Conservation (phyloP, 2,888 invertebrate species). For the Lampropteryx suffumata region DNA sequence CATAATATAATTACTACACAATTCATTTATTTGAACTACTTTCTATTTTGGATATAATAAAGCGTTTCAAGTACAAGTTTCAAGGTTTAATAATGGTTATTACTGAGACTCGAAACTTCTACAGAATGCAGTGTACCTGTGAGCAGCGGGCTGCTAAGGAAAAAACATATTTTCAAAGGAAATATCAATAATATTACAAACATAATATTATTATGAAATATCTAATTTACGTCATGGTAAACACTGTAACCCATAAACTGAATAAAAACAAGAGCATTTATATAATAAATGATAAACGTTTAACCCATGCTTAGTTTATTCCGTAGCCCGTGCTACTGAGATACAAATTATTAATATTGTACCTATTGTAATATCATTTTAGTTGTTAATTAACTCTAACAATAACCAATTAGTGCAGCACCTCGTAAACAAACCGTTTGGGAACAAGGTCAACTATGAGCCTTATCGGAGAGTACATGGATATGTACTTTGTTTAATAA, state of each 20-base stretch:
- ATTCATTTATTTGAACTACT: too few species aligned
- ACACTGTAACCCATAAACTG: not conserved
- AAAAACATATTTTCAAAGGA: not conserved
- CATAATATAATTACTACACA: too few species aligned
- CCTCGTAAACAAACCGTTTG: conserved; percentile 29
- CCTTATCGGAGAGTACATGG: conserved; percentile 24
- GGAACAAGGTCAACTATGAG: conserved; percentile 32
- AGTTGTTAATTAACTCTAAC: conserved; percentile 34
- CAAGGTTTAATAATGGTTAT: too few species aligned
- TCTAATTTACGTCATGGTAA: conserved; percentile 6
- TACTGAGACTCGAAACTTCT: too few species aligned
- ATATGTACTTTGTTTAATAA: conserved; percentile 6
- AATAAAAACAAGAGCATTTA: conserved; percentile 7
- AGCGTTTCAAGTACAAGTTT: too few species aligned
- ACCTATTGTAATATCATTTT: conserved; percentile 30
- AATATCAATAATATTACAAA: not conserved
- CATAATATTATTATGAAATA: not conserved
- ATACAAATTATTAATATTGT: conserved; percentile 25
- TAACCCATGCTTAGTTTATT: conserved; percentile 1
- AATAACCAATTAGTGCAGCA: conserved; percentile 34
- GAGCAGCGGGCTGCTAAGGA: not conserved
- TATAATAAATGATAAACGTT: conserved; percentile 13
- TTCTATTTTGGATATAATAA: too few species aligned
- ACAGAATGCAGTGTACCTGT: too few species aligned
- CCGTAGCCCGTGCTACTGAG: conserved; percentile 5